phyloP scores from a whole-genome alignment of 2,797 vertebrate genomes.

The Hippocampus kuda region DNA sequence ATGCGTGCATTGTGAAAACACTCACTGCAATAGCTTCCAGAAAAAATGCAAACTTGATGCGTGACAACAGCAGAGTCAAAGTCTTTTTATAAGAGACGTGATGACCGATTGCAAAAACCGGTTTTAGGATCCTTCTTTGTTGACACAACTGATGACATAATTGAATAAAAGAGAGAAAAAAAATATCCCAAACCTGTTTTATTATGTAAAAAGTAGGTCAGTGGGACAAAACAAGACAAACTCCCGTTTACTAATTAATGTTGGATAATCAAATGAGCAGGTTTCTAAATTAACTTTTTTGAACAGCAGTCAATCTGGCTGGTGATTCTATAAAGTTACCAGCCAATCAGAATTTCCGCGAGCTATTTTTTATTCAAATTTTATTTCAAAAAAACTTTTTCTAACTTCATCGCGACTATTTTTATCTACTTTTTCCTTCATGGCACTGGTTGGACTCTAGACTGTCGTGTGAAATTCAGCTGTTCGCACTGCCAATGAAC shows the following conservation, averaged over 20 bases:
- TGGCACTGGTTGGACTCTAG: too few species aligned
- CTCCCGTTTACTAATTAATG: background rate
- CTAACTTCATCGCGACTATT: too few species aligned
- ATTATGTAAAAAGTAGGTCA: slow-evolving; percentile 1
- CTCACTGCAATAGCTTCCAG: background rate
- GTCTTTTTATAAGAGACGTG: too few species aligned
- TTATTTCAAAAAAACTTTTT: too few species aligned
- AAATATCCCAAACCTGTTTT: background rate
- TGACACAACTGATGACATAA: background rate
- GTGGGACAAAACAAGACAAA: background rate
- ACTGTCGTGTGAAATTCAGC: too few species aligned
- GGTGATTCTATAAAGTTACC: too few species aligned
- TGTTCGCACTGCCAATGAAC: too few species aligned
- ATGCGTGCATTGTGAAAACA: background rate
- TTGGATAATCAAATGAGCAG: background rate
- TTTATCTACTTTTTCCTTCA: too few species aligned
- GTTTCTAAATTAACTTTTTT: too few species aligned
- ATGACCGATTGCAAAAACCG: background rate
- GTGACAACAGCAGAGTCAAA: background rate
- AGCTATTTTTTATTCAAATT: too few species aligned
- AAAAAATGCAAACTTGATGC: background rate
- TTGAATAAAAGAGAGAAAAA: background rate
- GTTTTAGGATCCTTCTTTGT: background rate
- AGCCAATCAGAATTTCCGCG: too few species aligned
- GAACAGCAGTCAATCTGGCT: too few species aligned